A percentile compares a stretch with the other conserved stretches of the same genome.
Conservation (phyloP, 2,797 vertebrate genomes). For the Thalassophryne amazonica region DNA sequence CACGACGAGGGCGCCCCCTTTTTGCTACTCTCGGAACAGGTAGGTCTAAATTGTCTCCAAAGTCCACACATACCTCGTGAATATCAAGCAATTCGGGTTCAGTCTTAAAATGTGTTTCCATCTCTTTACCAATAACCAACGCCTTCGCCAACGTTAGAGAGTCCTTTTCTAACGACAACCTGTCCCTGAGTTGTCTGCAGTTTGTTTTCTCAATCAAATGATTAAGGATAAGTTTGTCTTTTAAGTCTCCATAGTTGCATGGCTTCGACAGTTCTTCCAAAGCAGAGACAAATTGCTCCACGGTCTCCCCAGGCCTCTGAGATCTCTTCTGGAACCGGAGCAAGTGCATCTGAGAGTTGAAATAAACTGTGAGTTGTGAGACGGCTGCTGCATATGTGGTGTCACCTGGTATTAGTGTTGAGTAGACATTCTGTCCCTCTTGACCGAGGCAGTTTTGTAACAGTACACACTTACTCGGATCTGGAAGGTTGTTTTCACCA, state of each 20-base stretch:
- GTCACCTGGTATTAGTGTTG: constrained; percentile 19
- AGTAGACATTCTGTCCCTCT: constrained; percentile 58
- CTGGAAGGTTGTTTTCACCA: constrained; percentile 44
- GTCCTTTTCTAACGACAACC: constrained; percentile 32
- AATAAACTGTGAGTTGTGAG: constrained; percentile 39
- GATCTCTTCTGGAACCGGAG: constrained; percentile 59
- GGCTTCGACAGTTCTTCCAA: constrained; percentile 46
- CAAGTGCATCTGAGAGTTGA: constrained; percentile 36
- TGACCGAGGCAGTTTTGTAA: constrained; percentile 64
- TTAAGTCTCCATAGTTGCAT: constrained; percentile 21
- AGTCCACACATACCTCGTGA: constrained; percentile 53
- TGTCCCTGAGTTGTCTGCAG: constrained; percentile 41
- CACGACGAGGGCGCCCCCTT: no score
- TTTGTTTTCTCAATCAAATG: constrained; percentile 60
- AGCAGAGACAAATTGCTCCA: constrained; percentile 44
- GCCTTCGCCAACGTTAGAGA: constrained; percentile 48
- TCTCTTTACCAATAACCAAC: constrained; percentile 39
- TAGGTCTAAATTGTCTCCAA: constrained; percentile 39
- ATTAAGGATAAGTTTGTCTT: constrained; percentile 45
- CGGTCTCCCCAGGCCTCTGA: constrained; percentile 55
- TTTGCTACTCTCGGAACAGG: constrained; percentile 29
- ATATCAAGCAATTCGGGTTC: constrained; percentile 28
- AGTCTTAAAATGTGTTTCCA: constrained; percentile 29
- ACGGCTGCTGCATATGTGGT: constrained; percentile 36
- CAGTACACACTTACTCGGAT: constrained; percentile 53